These are phyloP conservation scores for Ommatoiulus sabulosus DNA, from an alignment of 2,888 invertebrate genomes.

Conservation along the genomic window DNA sequence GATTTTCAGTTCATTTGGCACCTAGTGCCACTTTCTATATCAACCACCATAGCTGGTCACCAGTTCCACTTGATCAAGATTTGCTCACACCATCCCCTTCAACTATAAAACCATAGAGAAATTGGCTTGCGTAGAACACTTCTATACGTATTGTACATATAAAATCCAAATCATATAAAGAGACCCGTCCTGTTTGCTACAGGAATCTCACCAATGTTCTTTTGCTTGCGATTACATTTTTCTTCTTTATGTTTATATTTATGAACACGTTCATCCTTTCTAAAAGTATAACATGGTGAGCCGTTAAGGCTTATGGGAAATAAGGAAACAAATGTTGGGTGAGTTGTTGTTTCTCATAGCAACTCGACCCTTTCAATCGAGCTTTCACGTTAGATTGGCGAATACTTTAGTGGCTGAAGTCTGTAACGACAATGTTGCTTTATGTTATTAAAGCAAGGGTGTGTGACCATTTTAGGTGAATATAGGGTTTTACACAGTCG, in stretches of 20 bases:
- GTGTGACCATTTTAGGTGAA: no score
- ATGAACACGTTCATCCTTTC: neutral
- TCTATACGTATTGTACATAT: conserved; percentile 19
- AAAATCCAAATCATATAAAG: conserved; percentile 21
- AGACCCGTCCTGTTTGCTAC: neutral
- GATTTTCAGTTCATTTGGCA: neutral
- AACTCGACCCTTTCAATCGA: no score
- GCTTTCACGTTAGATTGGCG: no score
- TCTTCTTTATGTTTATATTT: neutral
- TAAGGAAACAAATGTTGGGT: neutral
- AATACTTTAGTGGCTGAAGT: no score
- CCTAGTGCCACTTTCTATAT: neutral
- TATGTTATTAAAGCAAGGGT: no score
- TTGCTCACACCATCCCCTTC: conserved; percentile 45
- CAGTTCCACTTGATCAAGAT: conserved; percentile 21
- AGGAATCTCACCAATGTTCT: conserved; percentile 24
- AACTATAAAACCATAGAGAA: neutral
- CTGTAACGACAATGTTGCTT: no score
- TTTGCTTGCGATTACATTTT: neutral
- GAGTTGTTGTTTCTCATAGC: no score
- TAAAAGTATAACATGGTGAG: neutral
- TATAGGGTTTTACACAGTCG: no score
- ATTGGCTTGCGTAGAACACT: neutral
- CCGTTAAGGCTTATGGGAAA: neutral
- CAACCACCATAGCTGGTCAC: neutral